phyloP scores from a whole-genome alignment of 1,140 invertebrate genomes.

The Drosophila ohnishii region DNA sequence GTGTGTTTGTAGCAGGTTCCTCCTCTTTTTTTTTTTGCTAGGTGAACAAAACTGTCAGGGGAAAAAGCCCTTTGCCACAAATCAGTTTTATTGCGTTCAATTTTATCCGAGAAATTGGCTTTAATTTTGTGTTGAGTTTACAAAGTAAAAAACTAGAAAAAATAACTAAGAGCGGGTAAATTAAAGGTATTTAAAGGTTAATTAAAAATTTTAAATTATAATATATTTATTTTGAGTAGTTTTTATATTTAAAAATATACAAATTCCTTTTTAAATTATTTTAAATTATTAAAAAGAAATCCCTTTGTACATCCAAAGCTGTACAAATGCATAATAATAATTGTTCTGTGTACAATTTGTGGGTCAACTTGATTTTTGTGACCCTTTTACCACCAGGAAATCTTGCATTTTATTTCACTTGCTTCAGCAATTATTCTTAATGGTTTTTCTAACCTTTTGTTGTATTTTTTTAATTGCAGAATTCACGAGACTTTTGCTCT shows the following conservation, averaged over 20 bases:
- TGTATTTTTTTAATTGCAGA: slow-evolving; percentile 84
- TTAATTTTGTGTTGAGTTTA: neutral
- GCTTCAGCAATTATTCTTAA: slow-evolving; percentile 19
- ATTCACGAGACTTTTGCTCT: slow-evolving; percentile 87
- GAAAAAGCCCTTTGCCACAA: slow-evolving; percentile 8
- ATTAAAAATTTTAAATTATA: neutral
- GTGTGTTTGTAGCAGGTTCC: neutral
- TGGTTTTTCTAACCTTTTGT: slow-evolving; percentile 10
- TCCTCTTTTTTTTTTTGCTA: neutral
- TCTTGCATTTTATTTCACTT: neutral
- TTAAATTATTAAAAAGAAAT: too few species aligned
- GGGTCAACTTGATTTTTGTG: neutral
- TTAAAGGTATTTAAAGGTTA: neutral
- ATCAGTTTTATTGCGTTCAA: slow-evolving; percentile 6
- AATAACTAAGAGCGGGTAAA: neutral
- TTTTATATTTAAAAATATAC: neutral
- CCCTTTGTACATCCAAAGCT: neutral
- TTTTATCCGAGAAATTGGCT: neutral
- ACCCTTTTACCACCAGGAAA: neutral
- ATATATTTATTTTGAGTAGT: neutral
- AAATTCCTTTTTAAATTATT: too few species aligned
- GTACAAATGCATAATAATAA: neutral
- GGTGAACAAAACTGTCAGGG: slow-evolving; percentile 13
- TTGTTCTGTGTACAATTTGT: neutral
- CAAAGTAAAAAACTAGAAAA: neutral